phyloP scores from a whole-genome alignment of 1,140 invertebrate species.

The Nylanderia fulva region DNA sequence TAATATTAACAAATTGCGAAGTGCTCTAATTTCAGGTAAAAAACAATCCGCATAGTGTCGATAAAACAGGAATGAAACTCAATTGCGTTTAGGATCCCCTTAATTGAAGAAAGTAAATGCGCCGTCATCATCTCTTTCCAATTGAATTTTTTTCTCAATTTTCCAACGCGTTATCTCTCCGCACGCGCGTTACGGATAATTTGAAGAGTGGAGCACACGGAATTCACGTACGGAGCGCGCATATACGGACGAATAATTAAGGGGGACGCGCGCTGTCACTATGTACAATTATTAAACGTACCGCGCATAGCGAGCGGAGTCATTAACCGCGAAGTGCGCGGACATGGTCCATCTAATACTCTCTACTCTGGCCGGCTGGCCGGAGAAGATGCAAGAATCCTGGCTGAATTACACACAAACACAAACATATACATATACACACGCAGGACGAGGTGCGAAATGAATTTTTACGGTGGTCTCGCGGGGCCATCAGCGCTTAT shows the following conservation, averaged over 20 bases:
- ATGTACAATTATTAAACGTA: conserved; percentile 60
- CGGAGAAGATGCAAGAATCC: conserved; percentile 72
- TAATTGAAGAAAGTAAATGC: too few relatives aligned
- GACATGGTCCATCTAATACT: conserved; percentile 70
- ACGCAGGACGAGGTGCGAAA: conserved; percentile 61
- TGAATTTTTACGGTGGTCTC: conserved; percentile 77
- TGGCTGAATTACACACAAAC: conserved; percentile 71
- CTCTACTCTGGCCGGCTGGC: conserved; percentile 44
- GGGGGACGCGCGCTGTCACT: conserved; percentile 32
- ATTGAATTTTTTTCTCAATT: too few relatives aligned
- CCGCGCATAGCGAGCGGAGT: conserved; percentile 41
- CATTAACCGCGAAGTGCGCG: conserved; percentile 51
- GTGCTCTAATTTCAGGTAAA: too few relatives aligned
- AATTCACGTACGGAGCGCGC: too few relatives aligned
- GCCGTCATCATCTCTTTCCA: too few relatives aligned
- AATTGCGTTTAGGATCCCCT: too few relatives aligned
- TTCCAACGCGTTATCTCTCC: not conserved
- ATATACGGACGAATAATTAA: conserved; percentile 41
- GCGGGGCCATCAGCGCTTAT: conserved; percentile 69
- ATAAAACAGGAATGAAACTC: too few relatives aligned
- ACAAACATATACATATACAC: too few relatives aligned
- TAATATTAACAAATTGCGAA: too few relatives aligned
- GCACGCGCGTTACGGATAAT: not conserved
- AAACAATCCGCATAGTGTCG: too few relatives aligned
- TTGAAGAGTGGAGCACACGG: conserved; percentile 6